A percentile compares a stretch with the other conserved stretches of the same genome.
Evolutionary conservation across 2,113 vertebrate genomes (phyloP).

Genomic region (Aegypius monachus): DNA sequence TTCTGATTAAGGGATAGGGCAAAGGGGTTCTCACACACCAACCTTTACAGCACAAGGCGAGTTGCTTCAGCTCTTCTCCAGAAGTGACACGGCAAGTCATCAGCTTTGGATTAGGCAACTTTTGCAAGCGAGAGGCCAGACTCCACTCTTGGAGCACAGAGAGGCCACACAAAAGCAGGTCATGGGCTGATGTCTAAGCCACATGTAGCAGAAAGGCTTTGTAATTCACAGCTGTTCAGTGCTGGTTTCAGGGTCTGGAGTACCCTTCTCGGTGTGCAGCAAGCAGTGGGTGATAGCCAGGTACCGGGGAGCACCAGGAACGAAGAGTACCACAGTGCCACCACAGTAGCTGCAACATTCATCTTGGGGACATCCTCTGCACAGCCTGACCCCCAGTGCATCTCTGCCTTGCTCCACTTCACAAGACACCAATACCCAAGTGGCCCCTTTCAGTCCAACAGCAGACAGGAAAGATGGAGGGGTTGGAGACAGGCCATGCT

Average conservation of each 20-base stretch:
- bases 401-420: background rate
- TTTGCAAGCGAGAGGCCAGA: background rate
- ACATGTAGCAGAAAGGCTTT: background rate
- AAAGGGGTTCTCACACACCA: background rate
- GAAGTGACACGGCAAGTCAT: background rate
- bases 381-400: background rate
- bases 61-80: background rate
- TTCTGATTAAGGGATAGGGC: background rate
- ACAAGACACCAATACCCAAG: fast-evolving
- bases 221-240: conserved; percentile 45
- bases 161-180: background rate
- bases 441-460: background rate
- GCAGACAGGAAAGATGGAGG: background rate
- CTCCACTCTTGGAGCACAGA: background rate
- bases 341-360: background rate
- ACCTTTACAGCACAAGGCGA: background rate
- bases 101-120: background rate
- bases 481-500: fast-evolving
- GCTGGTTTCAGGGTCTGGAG: background rate
- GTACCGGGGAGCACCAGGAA: background rate
- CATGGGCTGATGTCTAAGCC: background rate
- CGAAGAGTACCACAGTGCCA: background rate
- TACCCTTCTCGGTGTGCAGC: background rate
- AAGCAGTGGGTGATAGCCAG: background rate
- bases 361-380: background rate